Percentiles rank a stretch among this genome's conserved stretches.
phyloP scores from a whole-genome alignment of 2,113 vertebrate species.

The Balaeniceps rex region DNA sequence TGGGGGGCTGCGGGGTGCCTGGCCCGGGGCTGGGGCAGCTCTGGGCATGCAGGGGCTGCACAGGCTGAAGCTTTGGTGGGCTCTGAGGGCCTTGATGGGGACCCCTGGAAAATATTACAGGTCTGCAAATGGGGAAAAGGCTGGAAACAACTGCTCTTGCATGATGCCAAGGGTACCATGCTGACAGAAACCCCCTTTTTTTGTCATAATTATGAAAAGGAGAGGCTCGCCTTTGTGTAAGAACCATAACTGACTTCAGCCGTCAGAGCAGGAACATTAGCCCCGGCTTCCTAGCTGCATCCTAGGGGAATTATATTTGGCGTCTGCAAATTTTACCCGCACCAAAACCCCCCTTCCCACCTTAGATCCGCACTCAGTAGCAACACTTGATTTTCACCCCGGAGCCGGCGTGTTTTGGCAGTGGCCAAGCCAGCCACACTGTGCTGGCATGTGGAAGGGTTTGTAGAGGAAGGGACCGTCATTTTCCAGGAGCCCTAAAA shows the following conservation, averaged over 20 bases:
- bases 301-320: neutral
- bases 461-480: too few relatives aligned
- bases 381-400: neutral
- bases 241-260: accelerated
- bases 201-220: accelerated
- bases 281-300: neutral
- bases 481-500: neutral
- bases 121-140: neutral
- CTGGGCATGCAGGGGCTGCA: neutral
- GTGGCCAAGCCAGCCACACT: too few relatives aligned
- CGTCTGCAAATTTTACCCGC: neutral
- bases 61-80: neutral
- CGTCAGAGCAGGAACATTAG: too few relatives aligned
- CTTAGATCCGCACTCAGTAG: too few relatives aligned
- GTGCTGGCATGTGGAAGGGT: accelerated
- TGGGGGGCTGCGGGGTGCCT: neutral
- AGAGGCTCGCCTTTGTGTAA: neutral
- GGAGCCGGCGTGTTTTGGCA: accelerated
- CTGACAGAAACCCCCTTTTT: neutral
- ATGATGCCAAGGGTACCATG: accelerated
- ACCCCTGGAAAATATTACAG: neutral
- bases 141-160: accelerated
- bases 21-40: neutral
- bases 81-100: accelerated
- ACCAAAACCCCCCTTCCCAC: neutral